phyloP scores from a whole-genome alignment of 2,797 vertebrate species.

The Pempheris klunzingeri region DNA sequence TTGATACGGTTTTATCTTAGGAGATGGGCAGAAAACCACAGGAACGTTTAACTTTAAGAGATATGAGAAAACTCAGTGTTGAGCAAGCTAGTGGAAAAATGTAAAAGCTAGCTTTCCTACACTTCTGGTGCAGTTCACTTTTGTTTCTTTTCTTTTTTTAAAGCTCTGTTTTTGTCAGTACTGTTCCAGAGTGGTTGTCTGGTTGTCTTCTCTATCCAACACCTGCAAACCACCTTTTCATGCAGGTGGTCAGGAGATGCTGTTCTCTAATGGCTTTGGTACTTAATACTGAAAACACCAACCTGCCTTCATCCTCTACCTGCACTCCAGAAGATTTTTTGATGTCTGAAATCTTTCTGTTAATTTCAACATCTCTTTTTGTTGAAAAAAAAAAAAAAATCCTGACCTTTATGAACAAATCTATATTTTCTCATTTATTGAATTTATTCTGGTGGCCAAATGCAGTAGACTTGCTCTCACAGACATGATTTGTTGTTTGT shows the following conservation, averaged over 20 bases:
- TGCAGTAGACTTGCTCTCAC: neutral
- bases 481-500: neutral
- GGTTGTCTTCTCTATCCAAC: neutral
- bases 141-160: neutral
- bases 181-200: neutral
- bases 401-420: slow-evolving; percentile 29
- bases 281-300: slow-evolving; percentile 38
- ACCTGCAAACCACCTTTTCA: slow-evolving; percentile 11
- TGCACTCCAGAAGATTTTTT: slow-evolving; percentile 24
- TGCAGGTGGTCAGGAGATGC: neutral
- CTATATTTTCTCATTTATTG: neutral
- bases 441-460: slow-evolving; percentile 3
- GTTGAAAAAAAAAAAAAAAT: slow-evolving; percentile 18
- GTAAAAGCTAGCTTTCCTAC: neutral
- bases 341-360: slow-evolving; percentile 20
- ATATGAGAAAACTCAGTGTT: neutral
- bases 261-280: slow-evolving; percentile 8
- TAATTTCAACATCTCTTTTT: slow-evolving; percentile 33
- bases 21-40: neutral
- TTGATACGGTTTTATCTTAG: too few species aligned
- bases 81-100: neutral
- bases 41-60: neutral
- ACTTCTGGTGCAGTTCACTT: neutral
- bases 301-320: slow-evolving; percentile 1
- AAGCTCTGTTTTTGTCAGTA: neutral